Conservation (phyloP, 2,888 invertebrate species). For the Campaea margaritaria region DNA sequence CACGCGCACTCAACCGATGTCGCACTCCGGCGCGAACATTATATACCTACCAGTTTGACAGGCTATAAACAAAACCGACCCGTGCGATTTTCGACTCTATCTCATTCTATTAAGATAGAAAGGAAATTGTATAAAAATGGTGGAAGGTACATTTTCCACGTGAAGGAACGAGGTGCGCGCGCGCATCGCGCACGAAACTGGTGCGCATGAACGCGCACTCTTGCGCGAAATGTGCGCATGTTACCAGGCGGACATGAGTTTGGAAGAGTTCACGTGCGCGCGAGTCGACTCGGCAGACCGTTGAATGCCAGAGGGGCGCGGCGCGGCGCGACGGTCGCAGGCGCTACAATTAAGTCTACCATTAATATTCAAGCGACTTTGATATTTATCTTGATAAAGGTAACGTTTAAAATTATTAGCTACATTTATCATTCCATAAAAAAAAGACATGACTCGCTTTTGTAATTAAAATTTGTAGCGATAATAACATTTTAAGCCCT, state of each 20-base stretch:
- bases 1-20: conserved; percentile 7
- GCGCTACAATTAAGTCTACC: conserved; percentile 5
- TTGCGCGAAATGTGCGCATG: conserved; percentile 84
- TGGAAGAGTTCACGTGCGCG: conserved; percentile 36
- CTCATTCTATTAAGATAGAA: rapidly evolving
- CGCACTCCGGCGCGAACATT: conserved; percentile 14
- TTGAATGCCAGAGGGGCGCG: conserved; percentile 26
- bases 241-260: conserved; percentile 68
- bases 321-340: conserved; percentile 49
- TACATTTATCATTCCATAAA: neutral
- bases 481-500: neutral
- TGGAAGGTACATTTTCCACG: conserved; percentile 31
- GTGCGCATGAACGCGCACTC: conserved; percentile 76
- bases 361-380: conserved; percentile 29
- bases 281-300: conserved; percentile 23
- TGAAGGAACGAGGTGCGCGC: conserved; percentile 58
- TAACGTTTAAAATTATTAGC: conserved; percentile 15
- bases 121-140: neutral
- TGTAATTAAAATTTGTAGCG: neutral
- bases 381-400: rapidly evolving
- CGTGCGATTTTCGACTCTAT: conserved; percentile 18
- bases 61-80: conserved; percentile 10
- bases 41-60: conserved; percentile 11
- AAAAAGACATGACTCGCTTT: conserved; percentile 3
- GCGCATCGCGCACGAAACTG: conserved; percentile 67